These are phyloP conservation scores for Esox lucius DNA, from an alignment of 2,797 vertebrate species.

Conservation along the genomic window DNA sequence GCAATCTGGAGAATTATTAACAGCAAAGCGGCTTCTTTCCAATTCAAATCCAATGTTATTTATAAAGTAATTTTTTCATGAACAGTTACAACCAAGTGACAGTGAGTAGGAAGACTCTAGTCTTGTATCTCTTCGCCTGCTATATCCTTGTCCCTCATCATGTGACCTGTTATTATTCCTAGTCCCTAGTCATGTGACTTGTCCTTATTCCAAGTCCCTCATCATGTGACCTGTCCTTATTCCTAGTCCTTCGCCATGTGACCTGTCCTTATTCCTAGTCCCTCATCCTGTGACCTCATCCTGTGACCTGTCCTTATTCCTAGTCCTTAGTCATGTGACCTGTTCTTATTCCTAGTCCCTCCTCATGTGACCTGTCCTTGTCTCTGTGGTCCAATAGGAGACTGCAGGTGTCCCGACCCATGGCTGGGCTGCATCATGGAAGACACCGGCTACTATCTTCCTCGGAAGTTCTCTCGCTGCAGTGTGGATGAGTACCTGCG, in stretches of 20 bases:
- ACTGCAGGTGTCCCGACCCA: slow-evolving; percentile 86
- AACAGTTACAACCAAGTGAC: not conserved
- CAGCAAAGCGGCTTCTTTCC: not conserved
- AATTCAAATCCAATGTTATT: not conserved
- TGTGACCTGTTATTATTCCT: slow-evolving; percentile 1
- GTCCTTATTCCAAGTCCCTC: no score
- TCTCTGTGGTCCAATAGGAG: slow-evolving; percentile 65
- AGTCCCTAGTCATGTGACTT: no score
- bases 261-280: no score
- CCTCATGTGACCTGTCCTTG: not conserved
- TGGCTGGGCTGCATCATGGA: slow-evolving; percentile 97
- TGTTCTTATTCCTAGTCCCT: no score
- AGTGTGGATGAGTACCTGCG: slow-evolving; percentile 91
- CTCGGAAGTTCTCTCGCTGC: slow-evolving; percentile 94
- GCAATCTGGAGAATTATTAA: not conserved
- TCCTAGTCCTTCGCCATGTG: no score
- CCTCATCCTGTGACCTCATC: no score
- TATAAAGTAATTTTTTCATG: not conserved
- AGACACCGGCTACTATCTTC: slow-evolving; percentile 92
- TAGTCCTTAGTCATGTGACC: no score
- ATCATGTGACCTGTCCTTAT: no score
- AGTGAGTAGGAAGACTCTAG: not conserved
- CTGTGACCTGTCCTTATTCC: no score
- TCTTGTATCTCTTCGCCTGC: not conserved
- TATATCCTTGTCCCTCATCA: not conserved